Percentiles rank a stretch among this genome's conserved stretches.
Conservation (phyloP, 2,113 vertebrate species). For the Solea senegalensis region DNA sequence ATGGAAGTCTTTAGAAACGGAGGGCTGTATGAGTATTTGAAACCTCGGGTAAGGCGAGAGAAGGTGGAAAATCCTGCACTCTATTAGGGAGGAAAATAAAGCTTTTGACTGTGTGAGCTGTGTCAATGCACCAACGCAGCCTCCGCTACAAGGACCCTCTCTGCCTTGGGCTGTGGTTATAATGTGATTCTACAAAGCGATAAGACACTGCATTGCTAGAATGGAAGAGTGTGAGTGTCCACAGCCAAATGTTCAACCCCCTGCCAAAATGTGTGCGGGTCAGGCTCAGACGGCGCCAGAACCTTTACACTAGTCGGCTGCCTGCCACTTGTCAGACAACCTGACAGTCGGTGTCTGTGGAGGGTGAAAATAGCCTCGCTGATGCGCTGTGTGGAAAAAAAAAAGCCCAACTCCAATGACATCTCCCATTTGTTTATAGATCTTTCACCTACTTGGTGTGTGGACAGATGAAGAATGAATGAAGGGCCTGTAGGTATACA, state of each 20-base stretch:
- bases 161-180: constrained; percentile 28
- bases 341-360: background rate
- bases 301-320: constrained; percentile 50
- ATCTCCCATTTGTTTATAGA: constrained; percentile 17
- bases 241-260: constrained; percentile 27
- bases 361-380: constrained; percentile 25
- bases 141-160: constrained; percentile 17
- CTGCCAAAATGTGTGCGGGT: constrained; percentile 23
- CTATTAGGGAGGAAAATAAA: constrained; percentile 38
- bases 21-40: background rate
- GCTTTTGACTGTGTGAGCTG: constrained; percentile 20
- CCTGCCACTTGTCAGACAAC: constrained; percentile 31
- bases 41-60: constrained; percentile 20
- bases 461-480: constrained; percentile 19
- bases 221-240: constrained; percentile 9
- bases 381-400: constrained; percentile 3
- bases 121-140: constrained; percentile 13
- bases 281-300: constrained; percentile 17
- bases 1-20: constrained; percentile 61
- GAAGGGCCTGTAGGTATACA: constrained; percentile 4
- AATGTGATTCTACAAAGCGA: constrained; percentile 12
- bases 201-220: constrained; percentile 10
- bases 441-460: constrained; percentile 20
- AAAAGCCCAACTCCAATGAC: constrained; percentile 2
- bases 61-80: constrained; percentile 18